phyloP scores from a whole-genome alignment of 2,113 vertebrate species.

The Chrysochloris asiatica region DNA sequence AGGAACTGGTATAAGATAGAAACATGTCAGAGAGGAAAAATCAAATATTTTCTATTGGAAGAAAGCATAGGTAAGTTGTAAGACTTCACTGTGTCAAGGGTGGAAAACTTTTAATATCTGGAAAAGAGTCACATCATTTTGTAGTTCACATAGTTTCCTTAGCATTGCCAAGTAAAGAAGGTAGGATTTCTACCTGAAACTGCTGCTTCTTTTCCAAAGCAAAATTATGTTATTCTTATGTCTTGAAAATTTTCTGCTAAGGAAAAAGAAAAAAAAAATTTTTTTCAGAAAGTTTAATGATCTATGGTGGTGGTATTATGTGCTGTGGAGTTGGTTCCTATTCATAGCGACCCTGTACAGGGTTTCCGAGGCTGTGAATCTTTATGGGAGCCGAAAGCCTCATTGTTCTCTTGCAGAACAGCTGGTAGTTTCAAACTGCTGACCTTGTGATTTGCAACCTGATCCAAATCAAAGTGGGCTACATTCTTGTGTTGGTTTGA shows the following conservation, averaged over 20 bases:
- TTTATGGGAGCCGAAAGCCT: too few relatives aligned
- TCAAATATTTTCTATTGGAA: neutral
- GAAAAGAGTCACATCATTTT: neutral
- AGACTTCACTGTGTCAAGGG: neutral
- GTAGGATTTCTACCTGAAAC: constrained; percentile 54
- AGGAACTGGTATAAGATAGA: neutral
- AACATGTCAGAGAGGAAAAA: neutral
- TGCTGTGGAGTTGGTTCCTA: too few relatives aligned
- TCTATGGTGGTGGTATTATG: neutral
- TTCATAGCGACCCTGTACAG: too few relatives aligned
- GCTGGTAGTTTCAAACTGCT: too few relatives aligned
- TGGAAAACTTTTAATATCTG: neutral
- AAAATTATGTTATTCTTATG: constrained; percentile 64
- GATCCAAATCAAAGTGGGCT: too few relatives aligned
- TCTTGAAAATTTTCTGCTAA: constrained; percentile 57
- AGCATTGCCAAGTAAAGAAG: constrained; percentile 45
- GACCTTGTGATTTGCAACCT: too few relatives aligned
- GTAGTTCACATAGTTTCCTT: neutral
- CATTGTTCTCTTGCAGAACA: too few relatives aligned
- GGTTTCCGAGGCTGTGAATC: too few relatives aligned
- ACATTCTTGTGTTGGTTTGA: too few relatives aligned
- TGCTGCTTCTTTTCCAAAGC: constrained; percentile 52
- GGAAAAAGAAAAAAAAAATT: too few relatives aligned
- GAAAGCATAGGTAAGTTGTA: neutral
- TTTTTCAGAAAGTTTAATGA: constrained; percentile 35